phyloP scores from a whole-genome alignment of 2,888 invertebrate species.

The Mythimna lalbum region DNA sequence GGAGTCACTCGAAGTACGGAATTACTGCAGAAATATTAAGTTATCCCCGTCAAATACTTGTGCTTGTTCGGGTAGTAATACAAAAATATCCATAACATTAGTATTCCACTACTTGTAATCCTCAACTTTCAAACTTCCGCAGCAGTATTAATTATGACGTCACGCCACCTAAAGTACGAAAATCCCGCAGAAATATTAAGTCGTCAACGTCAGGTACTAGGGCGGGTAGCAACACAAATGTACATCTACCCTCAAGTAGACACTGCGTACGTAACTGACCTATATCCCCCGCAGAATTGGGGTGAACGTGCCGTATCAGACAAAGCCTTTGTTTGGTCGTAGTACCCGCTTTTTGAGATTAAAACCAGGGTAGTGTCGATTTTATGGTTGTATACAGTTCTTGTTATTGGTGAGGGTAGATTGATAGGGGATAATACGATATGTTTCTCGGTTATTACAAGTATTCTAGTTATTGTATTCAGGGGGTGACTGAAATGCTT shows the following conservation, averaged over 20 bases:
- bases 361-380: conserved; percentile 14
- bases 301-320: conserved; percentile 47
- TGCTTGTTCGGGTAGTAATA: no score
- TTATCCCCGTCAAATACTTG: no score
- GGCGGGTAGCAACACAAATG: conserved; percentile 13
- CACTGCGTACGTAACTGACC: conserved; percentile 53
- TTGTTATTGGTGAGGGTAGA: conserved; percentile 21
- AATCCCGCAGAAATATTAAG: background rate
- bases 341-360: conserved; percentile 33
- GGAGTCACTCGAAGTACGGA: no score
- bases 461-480: background rate
- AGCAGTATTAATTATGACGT: background rate
- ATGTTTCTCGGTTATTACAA: background rate
- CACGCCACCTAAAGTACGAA: background rate
- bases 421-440: background rate
- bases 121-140: background rate
- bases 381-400: conserved; percentile 19
- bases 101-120: background rate
- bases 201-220: background rate
- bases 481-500: background rate
- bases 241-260: conserved; percentile 19
- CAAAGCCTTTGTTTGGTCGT: conserved; percentile 48
- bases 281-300: conserved; percentile 44
- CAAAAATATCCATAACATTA: background rate
- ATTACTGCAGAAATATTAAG: no score